A percentile compares a stretch with the other conserved stretches of the same genome.
Evolutionary conservation across 2,113 vertebrate species (phyloP).

Genomic region (Ictidomys tridecemlineatus): DNA sequence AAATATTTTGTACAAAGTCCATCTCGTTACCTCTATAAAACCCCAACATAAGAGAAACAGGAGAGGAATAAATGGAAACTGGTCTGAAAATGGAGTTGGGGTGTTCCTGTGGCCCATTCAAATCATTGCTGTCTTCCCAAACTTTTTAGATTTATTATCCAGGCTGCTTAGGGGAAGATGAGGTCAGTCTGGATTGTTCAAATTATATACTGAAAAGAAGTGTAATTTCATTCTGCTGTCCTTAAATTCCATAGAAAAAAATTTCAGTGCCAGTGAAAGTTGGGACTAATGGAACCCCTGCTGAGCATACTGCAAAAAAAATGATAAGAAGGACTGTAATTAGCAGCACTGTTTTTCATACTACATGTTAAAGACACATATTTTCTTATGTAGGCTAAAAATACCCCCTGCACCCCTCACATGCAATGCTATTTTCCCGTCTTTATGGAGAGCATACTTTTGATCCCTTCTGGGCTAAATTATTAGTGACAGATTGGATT

Average conservation of each 20-base stretch:
- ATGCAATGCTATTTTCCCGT: not conserved
- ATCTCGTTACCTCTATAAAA: not conserved
- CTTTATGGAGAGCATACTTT: not conserved
- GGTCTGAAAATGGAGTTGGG: not conserved
- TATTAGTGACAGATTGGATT: not conserved
- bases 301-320: not conserved
- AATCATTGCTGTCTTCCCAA: not conserved
- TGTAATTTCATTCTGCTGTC: not conserved
- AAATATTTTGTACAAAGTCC: conserved; percentile 38
- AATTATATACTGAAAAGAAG: not conserved
- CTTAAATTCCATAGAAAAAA: not conserved
- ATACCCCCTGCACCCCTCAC: not conserved
- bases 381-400: conserved; percentile 2
- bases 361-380: not conserved
- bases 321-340: not conserved
- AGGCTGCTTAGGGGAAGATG: not conserved
- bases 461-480: not conserved
- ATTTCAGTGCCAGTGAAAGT: not conserved
- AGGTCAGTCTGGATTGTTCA: not conserved
- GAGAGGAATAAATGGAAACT: not conserved
- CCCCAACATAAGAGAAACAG: not conserved
- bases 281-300: not conserved
- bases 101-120: not conserved
- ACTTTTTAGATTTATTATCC: not conserved
- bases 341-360: not conserved